These are phyloP conservation scores for Schizothorax lantsangensis DNA, from an alignment of 2,797 vertebrate genomes.

Conservation along the genomic window DNA sequence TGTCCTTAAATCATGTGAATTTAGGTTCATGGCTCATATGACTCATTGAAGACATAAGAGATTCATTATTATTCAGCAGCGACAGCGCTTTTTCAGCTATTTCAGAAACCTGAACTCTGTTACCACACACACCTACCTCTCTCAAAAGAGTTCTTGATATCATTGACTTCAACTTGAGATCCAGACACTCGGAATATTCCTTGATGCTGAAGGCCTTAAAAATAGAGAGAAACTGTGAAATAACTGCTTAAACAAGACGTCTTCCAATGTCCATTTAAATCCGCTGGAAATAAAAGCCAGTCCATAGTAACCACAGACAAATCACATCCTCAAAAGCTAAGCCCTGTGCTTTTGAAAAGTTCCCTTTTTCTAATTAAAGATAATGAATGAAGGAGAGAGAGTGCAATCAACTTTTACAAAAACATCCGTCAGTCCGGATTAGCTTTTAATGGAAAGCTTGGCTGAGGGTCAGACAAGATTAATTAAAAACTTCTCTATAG, in stretches of 20 bases:
- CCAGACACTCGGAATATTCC: slow-evolving; percentile 98
- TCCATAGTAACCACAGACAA: slow-evolving; percentile 45
- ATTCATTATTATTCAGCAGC: slow-evolving; percentile 27
- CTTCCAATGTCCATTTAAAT: slow-evolving; percentile 20
- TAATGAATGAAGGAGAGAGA: slow-evolving; percentile 66
- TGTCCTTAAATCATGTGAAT: neutral
- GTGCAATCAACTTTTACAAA: slow-evolving; percentile 61
- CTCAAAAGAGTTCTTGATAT: slow-evolving; percentile 99
- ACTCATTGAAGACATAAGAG: neutral
- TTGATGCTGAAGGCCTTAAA: slow-evolving; percentile 95
- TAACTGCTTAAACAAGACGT: slow-evolving; percentile 20
- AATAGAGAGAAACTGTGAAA: slow-evolving; percentile 4
- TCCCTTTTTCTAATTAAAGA: slow-evolving; percentile 70
- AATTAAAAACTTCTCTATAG: slow-evolving; percentile 62
- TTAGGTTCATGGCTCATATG: slow-evolving; percentile 1
- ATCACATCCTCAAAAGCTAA: slow-evolving; percentile 56
- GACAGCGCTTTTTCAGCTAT: neutral
- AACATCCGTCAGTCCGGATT: slow-evolving; percentile 67
- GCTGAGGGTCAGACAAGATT: slow-evolving; percentile 62
- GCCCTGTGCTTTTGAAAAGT: slow-evolving; percentile 59
- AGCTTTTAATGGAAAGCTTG: slow-evolving; percentile 67
- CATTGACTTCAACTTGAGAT: slow-evolving; percentile 98
- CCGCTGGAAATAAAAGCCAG: slow-evolving; percentile 41
- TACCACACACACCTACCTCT: slow-evolving; percentile 83
- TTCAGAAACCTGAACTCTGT: neutral